Evolutionary conservation across 2,113 vertebrate species (phyloP), one percentile per base, ranked within the genome.

Genomic region (Leucopternis melanops): DNA sequence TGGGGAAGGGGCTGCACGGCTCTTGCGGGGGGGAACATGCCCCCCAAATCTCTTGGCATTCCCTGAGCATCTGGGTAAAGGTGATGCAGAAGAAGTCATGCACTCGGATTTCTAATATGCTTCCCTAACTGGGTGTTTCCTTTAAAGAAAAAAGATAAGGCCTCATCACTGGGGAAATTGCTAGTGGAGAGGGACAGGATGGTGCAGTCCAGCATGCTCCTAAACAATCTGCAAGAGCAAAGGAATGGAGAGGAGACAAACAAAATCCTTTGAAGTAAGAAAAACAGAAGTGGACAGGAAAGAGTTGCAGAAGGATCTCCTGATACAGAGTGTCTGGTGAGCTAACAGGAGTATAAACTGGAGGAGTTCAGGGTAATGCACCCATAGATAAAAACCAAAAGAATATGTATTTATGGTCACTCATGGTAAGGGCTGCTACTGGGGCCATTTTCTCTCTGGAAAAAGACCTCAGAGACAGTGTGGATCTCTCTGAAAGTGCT

Each of bases 21-120:
- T 88, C 23, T 38, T 81, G 6, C 0, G 5, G 3, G 3, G 10
- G 6, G 13, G 13, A 34, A 27, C 5, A 12, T 27, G 10, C 19
- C 6, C 21, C 25, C 34, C 11, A 34, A 4, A 74, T 42, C 21
- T 45, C 63, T 44, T 65, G 32, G 40, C 34, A 19, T 49, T 32
- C n/a, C 15, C 40, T 69, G 34, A 40, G 58, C 59, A 63, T 5
- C 25, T 62, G 36, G 25, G 8, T 71, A 69, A 78, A 86, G 22
- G 10, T 73, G 67, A 49, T 42, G 15, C 9, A 65, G n/a, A 36
- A 73, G 40, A 45, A 20, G 27, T 47, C 29, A 19, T 31, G 26
- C 16, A 34, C 34, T n/a, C 77, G 40, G 20, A 89, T 81, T 89
- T 87, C 57, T 74, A 25, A 67, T 73, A 79, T 36, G 16, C 9